Conservation (phyloP, 2,888 invertebrate species). For the Patella depressa region DNA sequence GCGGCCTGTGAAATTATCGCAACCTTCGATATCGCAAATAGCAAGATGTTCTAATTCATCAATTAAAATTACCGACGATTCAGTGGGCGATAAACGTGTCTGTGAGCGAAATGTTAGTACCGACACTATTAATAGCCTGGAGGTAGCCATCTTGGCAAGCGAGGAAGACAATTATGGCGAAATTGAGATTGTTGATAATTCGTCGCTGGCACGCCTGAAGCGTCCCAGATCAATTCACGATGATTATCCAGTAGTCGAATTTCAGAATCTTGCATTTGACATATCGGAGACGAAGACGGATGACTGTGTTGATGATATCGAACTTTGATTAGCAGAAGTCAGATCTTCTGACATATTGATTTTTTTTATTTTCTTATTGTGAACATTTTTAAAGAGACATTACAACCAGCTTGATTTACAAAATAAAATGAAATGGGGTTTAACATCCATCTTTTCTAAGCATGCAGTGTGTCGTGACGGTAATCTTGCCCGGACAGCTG, state of each 20-base stretch:
- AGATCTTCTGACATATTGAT: background rate
- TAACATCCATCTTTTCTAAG: too few species aligned
- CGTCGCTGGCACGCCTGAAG: background rate
- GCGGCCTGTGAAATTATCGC: too few species aligned
- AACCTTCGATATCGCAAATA: too few species aligned
- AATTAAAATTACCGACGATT: background rate
- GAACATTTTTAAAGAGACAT: too few species aligned
- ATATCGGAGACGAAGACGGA: constrained; percentile 23
- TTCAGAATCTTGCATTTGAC: constrained; percentile 33
- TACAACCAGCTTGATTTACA: too few species aligned
- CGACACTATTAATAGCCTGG: background rate
- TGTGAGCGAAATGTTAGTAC: background rate
- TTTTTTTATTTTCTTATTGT: too few species aligned
- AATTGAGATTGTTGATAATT: constrained; percentile 4
- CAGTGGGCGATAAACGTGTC: background rate
- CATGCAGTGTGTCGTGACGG: too few species aligned
- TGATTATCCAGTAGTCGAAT: constrained; percentile 23
- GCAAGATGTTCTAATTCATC: background rate
- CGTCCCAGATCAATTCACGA: background rate
- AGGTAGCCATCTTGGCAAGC: background rate
- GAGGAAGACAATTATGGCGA: background rate
- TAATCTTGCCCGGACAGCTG: too few species aligned
- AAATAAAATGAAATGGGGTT: too few species aligned
- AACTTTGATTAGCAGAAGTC: constrained; percentile 17
- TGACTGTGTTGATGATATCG: constrained; percentile 20